phyloP scores from a whole-genome alignment of 2,888 invertebrate species.

The Drosophila anceps region DNA sequence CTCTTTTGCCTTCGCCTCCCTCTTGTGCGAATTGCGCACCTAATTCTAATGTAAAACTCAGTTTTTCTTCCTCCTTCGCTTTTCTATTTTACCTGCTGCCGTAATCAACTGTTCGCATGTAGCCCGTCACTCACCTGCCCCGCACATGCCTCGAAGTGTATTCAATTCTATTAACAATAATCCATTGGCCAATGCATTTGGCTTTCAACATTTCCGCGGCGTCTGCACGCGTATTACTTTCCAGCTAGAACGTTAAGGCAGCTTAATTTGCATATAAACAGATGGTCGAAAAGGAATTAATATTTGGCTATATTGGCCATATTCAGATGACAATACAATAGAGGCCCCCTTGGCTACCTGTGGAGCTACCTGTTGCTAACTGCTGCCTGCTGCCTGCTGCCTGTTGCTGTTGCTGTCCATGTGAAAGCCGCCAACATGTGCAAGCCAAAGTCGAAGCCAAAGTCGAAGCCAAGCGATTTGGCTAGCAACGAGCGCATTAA shows the following conservation, averaged over 20 bases:
- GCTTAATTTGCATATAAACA: constrained; percentile 70
- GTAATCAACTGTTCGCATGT: constrained; percentile 55
- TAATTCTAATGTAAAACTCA: constrained; percentile 19
- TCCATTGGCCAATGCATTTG: constrained; percentile 30
- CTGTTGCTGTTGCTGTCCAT: constrained; percentile 25
- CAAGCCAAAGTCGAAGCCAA: constrained; percentile 30
- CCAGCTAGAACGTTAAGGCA: constrained; percentile 30
- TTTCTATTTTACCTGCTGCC: constrained; percentile 8
- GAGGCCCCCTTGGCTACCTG: constrained; percentile 37
- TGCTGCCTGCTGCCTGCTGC: constrained; percentile 28
- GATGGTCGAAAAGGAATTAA: constrained; percentile 68
- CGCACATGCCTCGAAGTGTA: constrained; percentile 27
- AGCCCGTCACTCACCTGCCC: constrained; percentile 33
- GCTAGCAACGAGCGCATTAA: constrained; percentile 66
- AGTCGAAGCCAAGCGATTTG: constrained; percentile 55
- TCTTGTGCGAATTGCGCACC: background rate
- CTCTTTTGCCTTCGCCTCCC: too few species aligned
- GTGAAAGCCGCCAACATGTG: constrained; percentile 63
- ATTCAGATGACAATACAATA: constrained; percentile 79
- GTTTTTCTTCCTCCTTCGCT: background rate
- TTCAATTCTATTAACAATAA: constrained; percentile 39
- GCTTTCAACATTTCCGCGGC: constrained; percentile 74
- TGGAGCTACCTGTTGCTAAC: constrained; percentile 7
- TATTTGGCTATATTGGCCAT: constrained; percentile 80
- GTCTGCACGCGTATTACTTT: constrained; percentile 67